Percentiles rank a stretch among this genome's conserved stretches.
These are phyloP conservation scores for Macrocentrus cingulum DNA, from an alignment of 1,140 invertebrate species.

Conservation along the genomic window DNA sequence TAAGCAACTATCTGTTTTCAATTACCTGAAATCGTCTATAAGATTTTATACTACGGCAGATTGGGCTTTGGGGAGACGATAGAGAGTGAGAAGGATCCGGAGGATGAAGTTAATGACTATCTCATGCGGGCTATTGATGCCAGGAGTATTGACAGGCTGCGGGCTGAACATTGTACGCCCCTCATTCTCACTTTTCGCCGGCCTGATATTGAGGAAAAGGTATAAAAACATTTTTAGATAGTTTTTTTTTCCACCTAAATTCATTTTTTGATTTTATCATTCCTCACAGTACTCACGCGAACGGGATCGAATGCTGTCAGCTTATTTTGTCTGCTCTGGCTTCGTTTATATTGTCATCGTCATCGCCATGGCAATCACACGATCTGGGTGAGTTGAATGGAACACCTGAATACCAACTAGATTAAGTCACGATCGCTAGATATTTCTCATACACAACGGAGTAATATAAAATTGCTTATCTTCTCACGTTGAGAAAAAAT, in stretches of 20 bases:
- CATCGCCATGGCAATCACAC: slow-evolving; percentile 68
- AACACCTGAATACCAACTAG: neutral
- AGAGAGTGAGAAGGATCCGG: slow-evolving; percentile 71
- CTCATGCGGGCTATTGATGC: slow-evolving; percentile 91
- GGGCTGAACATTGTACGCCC: slow-evolving; percentile 80
- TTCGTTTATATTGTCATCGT: slow-evolving; percentile 70
- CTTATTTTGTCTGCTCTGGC: slow-evolving; percentile 82
- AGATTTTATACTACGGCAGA: slow-evolving; percentile 48
- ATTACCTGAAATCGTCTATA: neutral
- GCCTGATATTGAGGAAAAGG: slow-evolving; percentile 77
- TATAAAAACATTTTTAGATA: slow-evolving; percentile 41
- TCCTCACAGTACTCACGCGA: slow-evolving; percentile 73
- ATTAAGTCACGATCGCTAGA: neutral
- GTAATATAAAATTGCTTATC: neutral
- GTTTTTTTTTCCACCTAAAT: neutral
- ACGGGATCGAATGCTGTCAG: slow-evolving; percentile 79
- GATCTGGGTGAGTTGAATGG: slow-evolving; percentile 61
- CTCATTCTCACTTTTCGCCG: slow-evolving; percentile 82
- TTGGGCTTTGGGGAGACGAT: slow-evolving; percentile 66
- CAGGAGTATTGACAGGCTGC: slow-evolving; percentile 84
- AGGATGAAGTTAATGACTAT: slow-evolving; percentile 94
- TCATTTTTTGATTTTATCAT: slow-evolving; percentile 34
- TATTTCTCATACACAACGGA: neutral
- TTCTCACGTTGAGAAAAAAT: neutral
- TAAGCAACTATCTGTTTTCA: no score